A percentile compares a stretch with the other conserved stretches of the same genome.
These are phyloP conservation scores for Hymenopus coronatus DNA, from an alignment of 2,888 invertebrate genomes.

Conservation along the genomic window DNA sequence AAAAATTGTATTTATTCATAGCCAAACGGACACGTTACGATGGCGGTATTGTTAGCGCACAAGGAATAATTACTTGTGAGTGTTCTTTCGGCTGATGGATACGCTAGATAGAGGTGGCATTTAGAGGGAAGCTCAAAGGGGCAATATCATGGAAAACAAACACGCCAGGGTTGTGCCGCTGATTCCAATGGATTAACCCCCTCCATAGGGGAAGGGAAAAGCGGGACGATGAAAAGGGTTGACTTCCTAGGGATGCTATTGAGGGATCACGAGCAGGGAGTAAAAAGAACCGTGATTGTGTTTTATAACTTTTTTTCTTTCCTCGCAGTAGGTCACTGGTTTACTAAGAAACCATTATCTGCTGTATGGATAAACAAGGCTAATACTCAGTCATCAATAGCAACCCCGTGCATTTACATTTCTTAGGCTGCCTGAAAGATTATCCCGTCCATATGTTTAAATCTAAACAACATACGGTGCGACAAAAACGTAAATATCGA, in stretches of 20 bases:
- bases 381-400: background rate
- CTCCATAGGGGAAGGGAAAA: background rate
- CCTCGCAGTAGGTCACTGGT: background rate
- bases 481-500: no score
- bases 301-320: background rate
- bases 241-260: background rate
- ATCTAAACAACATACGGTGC: no score
- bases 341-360: background rate
- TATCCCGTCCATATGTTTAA: no score
- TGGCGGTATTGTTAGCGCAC: background rate
- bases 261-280: background rate
- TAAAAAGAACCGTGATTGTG: background rate
- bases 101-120: background rate
- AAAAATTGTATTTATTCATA: no score
- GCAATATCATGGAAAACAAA: slow-evolving; percentile 29
- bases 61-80: background rate
- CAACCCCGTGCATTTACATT: background rate
- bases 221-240: slow-evolving; percentile 4
- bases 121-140: slow-evolving; percentile 9
- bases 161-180: slow-evolving; percentile 20
- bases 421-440: no score
- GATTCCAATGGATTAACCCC: slow-evolving; percentile 31
- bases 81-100: background rate
- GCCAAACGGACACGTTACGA: no score
- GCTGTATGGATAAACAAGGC: background rate